phyloP scores from a whole-genome alignment of 2,888 invertebrate species.

The Hydraecia micacea region DNA sequence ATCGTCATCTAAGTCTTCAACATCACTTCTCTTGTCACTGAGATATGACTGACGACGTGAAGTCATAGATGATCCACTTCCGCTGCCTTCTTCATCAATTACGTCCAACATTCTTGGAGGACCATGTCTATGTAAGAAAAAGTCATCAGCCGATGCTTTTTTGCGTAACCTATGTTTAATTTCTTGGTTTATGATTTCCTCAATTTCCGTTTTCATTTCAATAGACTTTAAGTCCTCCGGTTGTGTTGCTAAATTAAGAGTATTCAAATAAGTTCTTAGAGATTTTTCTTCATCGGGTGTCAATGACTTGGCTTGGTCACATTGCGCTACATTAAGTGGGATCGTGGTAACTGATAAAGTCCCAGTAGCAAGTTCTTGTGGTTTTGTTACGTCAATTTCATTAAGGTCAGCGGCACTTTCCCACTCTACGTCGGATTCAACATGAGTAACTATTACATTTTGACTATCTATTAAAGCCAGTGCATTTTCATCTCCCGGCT shows the following conservation, averaged over 20 bases:
- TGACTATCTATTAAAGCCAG: constrained; percentile 84
- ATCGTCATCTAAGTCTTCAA: constrained; percentile 88
- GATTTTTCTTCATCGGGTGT: constrained; percentile 90
- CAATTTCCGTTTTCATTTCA: constrained; percentile 86
- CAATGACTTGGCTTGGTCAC: constrained; percentile 83
- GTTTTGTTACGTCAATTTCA: constrained; percentile 66
- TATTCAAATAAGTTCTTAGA: constrained; percentile 89
- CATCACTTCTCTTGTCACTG: constrained; percentile 86
- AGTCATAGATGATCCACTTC: constrained; percentile 90
- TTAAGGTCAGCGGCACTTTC: constrained; percentile 87
- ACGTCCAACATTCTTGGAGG: constrained; percentile 93
- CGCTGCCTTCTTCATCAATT: constrained; percentile 94
- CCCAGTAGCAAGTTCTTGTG: constrained; percentile 78
- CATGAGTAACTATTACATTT: constrained; percentile 91
- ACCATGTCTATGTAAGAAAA: constrained; percentile 85
- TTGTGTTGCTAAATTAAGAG: constrained; percentile 89
- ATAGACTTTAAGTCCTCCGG: constrained; percentile 81
- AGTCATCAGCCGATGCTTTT: constrained; percentile 84
- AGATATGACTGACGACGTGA: constrained; percentile 89
- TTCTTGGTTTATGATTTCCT: constrained; percentile 85
- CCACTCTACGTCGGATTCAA: constrained; percentile 91
- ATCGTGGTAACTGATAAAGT: constrained; percentile 83
- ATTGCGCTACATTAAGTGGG: constrained; percentile 84
- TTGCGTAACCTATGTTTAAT: constrained; percentile 84
- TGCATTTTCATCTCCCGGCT: constrained; percentile 73